Evolutionary conservation across 2,797 vertebrate species (phyloP), one percentile per base, ranked within the genome.

Genomic region (Brachymystax lenok): DNA sequence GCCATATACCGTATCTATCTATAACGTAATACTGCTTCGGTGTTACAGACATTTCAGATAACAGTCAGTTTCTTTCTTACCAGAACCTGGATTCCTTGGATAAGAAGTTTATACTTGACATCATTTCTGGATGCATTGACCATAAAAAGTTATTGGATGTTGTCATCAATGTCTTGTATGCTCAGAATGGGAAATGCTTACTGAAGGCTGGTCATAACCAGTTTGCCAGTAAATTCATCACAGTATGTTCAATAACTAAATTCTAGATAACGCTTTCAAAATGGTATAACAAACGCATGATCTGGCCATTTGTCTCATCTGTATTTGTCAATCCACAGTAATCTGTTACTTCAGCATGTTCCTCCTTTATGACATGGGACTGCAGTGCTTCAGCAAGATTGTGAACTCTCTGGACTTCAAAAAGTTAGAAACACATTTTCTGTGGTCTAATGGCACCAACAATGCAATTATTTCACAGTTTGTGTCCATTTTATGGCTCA

Each of bases 301-400:
- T 21, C 21, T 8, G 8, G 61, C 24, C 13, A 12, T 74, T 73
- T 75, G 5, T 35, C 56, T 73, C 40, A 35, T 73, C 7, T 73
- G 24, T 24, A 21, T 63, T 73, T 78, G 27, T 78, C 35, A 35
- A 35, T 84, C 63, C 79, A 56, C 77, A 98, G 97, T 97, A 86
- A 90, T 97, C 85, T 96, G 95, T 87, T 99, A 97, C 83, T 90
- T 99, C 80, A 89, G 94, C 77, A 92, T 84, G 0, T 98, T 98
- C 93, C 89, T 86, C 76, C 90, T 98, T 19, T 94, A 96, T 74
- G 94, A 96, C 50, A 90, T 97, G 0, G 96, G 97, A 85, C 73
- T 97, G 76, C 91, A 88, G 70, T 24, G 66, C 71, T 98, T 98
- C 86, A 86, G 90, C 51, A 93, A 81, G 90, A 94, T 98, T 71